These are phyloP conservation scores for Ceraclea dissimilis DNA, from an alignment of 2,888 invertebrate species.

Conservation along the genomic window DNA sequence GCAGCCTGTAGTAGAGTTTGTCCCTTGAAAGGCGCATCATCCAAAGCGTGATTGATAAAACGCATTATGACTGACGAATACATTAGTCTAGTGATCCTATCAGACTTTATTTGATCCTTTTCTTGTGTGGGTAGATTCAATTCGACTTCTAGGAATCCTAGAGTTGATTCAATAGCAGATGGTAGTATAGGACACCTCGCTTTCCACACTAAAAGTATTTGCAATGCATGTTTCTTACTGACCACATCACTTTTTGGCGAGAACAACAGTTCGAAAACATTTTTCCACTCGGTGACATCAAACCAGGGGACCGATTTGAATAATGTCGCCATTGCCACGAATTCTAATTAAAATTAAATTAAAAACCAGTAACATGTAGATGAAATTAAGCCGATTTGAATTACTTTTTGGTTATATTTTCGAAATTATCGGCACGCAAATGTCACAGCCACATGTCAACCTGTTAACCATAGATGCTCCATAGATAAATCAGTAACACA, in stretches of 20 bases:
- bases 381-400: too few relatives aligned
- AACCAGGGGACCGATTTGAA: slow-evolving; percentile 38
- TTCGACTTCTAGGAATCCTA: slow-evolving; percentile 48
- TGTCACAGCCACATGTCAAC: too few relatives aligned
- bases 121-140: slow-evolving; percentile 34
- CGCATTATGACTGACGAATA: slow-evolving; percentile 59
- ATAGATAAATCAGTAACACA: too few relatives aligned
- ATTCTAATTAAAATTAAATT: too few relatives aligned
- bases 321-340: neutral
- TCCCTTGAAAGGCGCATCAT: slow-evolving; percentile 44
- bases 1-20: slow-evolving; percentile 50
- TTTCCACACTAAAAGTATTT: slow-evolving; percentile 51
- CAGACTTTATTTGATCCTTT: slow-evolving; percentile 31
- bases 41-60: slow-evolving; percentile 57
- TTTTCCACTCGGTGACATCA: slow-evolving; percentile 46
- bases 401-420: too few relatives aligned
- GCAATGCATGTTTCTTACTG: slow-evolving; percentile 39
- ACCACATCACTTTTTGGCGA: slow-evolving; percentile 30
- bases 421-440: too few relatives aligned
- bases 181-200: slow-evolving; percentile 48
- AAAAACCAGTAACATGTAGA: too few relatives aligned
- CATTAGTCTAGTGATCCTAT: slow-evolving; percentile 47
- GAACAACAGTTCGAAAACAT: slow-evolving; percentile 43
- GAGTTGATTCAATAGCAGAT: slow-evolving; percentile 54
- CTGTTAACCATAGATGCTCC: too few relatives aligned